Base-by-base conservation (phyloP, 2,888 invertebrate species). In the Drosophila aldrichi region DNA sequence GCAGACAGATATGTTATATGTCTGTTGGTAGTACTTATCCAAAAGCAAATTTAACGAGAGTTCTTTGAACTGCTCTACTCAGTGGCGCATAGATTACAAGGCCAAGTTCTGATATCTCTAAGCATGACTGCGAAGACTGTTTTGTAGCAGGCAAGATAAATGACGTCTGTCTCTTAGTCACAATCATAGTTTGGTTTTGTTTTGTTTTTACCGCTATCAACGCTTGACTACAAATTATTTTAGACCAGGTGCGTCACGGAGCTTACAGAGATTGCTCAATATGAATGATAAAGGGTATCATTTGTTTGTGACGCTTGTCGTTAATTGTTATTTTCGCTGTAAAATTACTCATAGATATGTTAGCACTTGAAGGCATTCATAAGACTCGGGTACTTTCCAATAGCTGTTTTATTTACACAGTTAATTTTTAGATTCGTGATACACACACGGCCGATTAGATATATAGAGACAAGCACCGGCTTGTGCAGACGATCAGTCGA, bases 211-310 rank as follows among this genome's bases (percentile, higher is more conserved):
- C 51, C 40, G 56, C 60, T 83, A 81, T 79, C 84, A 73, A 68
- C 68, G 57, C 81, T 79, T 81, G 81, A 41, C 81, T 86, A 79
- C 79, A 52, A 62, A 36, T 38, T 59, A 3, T 46, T 43, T n/a
- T 6, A 6, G 12, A 3, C 6, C 25, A 59, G 43, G 44, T 85
- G 82, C 72, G 82, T 83, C 87, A 81, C 64, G 58, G 40, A 34
- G 34, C 36, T 72, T 65, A 71, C 63, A 44, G 22, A 41, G 44
- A 43, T 22, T 14, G 44, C 52, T 14, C 20, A 32, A 3, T 56
- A 46, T 4, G 18, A n/a, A 18, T 57, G 71, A 77, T 73, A 48
- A 59, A 25, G 44, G 34, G 34, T 56, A 59, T 70, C 43, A 43
- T 34, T 10, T 56, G 56, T 43, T 43, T 43, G 32, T 10, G 22